A percentile compares a stretch with the other conserved stretches of the same genome.
Conservation (phyloP, 2,888 invertebrate genomes). For the Anoplius nigerrimus region DNA sequence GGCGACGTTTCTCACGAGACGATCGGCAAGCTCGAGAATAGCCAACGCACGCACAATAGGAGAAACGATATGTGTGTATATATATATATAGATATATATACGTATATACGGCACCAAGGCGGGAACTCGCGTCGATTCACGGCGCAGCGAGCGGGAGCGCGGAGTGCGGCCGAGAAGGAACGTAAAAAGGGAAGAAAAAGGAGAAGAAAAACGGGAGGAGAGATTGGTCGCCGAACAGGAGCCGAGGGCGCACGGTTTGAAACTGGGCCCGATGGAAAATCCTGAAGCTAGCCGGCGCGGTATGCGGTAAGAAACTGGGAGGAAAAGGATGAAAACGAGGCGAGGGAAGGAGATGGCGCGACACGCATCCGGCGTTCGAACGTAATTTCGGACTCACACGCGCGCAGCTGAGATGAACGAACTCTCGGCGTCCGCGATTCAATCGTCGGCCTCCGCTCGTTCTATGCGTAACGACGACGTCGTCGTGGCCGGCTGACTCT, state of each 20-base stretch:
- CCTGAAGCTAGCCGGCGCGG: neutral
- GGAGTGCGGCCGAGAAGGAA: neutral
- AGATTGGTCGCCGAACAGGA: neutral
- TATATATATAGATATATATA: conserved; percentile 32
- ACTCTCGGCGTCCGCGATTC: conserved; percentile 24
- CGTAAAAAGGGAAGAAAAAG: conserved; percentile 2
- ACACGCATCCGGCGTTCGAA: neutral
- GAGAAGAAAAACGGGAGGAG: neutral
- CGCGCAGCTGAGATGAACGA: neutral
- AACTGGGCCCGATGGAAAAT: too few species aligned
- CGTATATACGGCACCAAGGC: conserved; percentile 26
- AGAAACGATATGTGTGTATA: conserved; percentile 36
- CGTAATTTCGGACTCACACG: neutral
- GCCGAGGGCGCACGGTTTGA: neutral
- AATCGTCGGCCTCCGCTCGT: conserved; percentile 11
- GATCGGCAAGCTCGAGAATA: conserved; percentile 23
- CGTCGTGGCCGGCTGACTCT: conserved; percentile 57
- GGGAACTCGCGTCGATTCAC: conserved; percentile 17
- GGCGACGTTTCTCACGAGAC: conserved; percentile 21
- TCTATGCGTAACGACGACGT: conserved; percentile 40
- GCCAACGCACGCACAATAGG: conserved; percentile 33
- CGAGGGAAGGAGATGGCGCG: conserved; percentile 38
- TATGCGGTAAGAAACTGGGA: conserved; percentile 3
- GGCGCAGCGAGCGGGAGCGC: conserved; percentile 11
- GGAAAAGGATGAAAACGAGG: conserved; percentile 2